Percentiles rank a stretch among this genome's conserved stretches.
phyloP scores from a whole-genome alignment of 2,888 invertebrate genomes.

The Pristionchus japonicus region DNA sequence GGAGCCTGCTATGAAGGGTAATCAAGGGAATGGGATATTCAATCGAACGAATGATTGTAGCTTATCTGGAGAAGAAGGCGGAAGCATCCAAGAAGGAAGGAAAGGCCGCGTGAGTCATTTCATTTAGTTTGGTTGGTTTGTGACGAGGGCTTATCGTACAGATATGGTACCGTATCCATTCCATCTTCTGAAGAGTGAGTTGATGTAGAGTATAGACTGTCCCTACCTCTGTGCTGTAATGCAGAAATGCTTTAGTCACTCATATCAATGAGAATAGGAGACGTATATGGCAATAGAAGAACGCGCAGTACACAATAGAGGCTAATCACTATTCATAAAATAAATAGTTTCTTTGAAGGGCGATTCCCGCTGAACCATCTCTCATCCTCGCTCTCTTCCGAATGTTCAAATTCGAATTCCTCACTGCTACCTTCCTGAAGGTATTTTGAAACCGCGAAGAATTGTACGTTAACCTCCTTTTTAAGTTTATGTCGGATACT shows the following conservation, averaged over 20 bases:
- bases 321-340: neutral
- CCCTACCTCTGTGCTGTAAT: neutral
- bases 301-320: neutral
- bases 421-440: constrained; percentile 83
- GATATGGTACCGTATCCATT: constrained; percentile 21
- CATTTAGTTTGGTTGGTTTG: neutral
- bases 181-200: neutral
- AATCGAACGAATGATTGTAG: constrained; percentile 42
- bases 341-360: neutral
- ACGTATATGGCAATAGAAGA: neutral
- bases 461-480: neutral
- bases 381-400: constrained; percentile 87
- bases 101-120: constrained; percentile 40
- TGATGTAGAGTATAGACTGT: neutral
- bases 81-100: constrained; percentile 44
- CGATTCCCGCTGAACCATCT: constrained; percentile 81
- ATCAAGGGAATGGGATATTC: neutral
- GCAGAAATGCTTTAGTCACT: neutral
- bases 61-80: constrained; percentile 47
- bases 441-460: neutral
- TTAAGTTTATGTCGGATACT: constrained; percentile 63
- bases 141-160: neutral
- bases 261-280: neutral
- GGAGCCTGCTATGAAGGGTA: constrained; percentile 61
- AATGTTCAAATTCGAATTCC: constrained; percentile 89